Evolutionary conservation across 2,113 vertebrate species (phyloP), one percentile per base, ranked within the genome.

Genomic region (Nothobranchius furzeri): DNA sequence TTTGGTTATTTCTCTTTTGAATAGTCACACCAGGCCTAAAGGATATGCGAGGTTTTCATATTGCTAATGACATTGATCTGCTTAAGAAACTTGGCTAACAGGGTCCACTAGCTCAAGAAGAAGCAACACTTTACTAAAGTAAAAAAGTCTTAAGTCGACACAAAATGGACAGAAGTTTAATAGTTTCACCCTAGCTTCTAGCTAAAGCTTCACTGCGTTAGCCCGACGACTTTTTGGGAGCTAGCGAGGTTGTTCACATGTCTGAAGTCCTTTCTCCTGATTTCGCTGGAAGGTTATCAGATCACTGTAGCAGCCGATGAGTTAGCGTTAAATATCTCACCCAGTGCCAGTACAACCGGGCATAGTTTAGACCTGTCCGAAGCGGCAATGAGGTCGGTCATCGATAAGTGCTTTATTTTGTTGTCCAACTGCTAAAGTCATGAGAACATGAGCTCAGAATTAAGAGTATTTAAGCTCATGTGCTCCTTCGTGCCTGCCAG

Each of bases 171-270:
- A 47, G 42, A 17, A 42, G 15, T 36, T 13, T n/a, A 56, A 0
- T 30, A 2, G 51, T 54, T 59, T 55, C 45, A 46, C 37, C 12
- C 43, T 7, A 54, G 52, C 52, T 36, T 9, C 6, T 1, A 9
- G 37, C 37, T 40, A 12, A 55, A 40, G 30, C 54, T 2, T 30
- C 30, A 3, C 4, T 30, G 30, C 2, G 9, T 40, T 35, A n/a
- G 36, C n/a, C 50, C 52, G 20, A 40, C 17, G 3, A 2, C 35
- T 7, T n/a, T 30, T 42, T 11, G 68, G 54, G 48, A 47, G 69
- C 64, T 74, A 66, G 25, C 14, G 47, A 54, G 73, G 82, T 81
- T 84, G 83, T 86, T 86, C 79, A 88, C 84, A 71, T 81, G 13
- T 1, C 46, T 59, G 47, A 58, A 36, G 24, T 60, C 48, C 68